A percentile compares a stretch with the other conserved stretches of the same genome.
These are phyloP conservation scores for Phalacrocorax aristotelis DNA, from an alignment of 2,113 vertebrate species.

Conservation along the genomic window DNA sequence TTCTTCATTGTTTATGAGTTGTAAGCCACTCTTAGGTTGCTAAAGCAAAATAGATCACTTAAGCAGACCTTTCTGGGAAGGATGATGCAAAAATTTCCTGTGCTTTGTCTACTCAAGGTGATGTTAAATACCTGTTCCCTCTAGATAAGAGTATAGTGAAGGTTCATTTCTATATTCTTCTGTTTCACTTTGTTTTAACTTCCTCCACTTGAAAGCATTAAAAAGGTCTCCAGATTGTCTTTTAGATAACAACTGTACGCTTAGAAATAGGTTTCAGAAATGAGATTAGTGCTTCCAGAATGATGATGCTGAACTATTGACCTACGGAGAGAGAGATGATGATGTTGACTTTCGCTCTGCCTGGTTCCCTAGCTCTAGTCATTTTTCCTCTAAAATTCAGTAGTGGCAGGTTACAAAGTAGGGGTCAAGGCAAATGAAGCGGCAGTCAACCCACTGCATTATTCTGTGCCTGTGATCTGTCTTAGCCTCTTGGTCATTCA, in stretches of 20 bases:
- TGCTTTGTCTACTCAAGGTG: not conserved
- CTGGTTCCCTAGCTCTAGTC: not conserved
- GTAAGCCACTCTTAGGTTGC: not conserved
- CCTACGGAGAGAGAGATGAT: not conserved
- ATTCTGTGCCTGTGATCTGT: constrained; percentile 20
- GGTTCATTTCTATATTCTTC: not conserved
- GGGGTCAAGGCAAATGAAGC: not conserved
- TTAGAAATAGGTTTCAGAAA: constrained; percentile 36
- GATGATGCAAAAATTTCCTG: not conserved
- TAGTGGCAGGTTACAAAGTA: constrained; percentile 27
- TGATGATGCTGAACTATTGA: constrained; percentile 58
- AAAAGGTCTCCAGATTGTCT: constrained; percentile 6
- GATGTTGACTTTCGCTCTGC: constrained; percentile 25
- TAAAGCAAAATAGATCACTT: not conserved
- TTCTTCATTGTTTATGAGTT: not conserved
- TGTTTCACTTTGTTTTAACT: constrained; percentile 3
- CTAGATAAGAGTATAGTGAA: not conserved
- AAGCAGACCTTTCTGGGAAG: not conserved
- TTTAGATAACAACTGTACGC: constrained; percentile 6
- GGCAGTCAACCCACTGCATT: constrained; percentile 17
- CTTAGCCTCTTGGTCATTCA: not conserved
- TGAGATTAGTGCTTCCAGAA: not conserved
- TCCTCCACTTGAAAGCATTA: not conserved
- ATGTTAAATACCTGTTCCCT: not conserved
- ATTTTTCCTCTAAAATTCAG: constrained; percentile 40